Percentiles rank a stretch among this genome's conserved stretches.
These are phyloP conservation scores for Rhabdomys pumilio DNA, from an alignment of 2,797 vertebrate species.

Conservation along the genomic window DNA sequence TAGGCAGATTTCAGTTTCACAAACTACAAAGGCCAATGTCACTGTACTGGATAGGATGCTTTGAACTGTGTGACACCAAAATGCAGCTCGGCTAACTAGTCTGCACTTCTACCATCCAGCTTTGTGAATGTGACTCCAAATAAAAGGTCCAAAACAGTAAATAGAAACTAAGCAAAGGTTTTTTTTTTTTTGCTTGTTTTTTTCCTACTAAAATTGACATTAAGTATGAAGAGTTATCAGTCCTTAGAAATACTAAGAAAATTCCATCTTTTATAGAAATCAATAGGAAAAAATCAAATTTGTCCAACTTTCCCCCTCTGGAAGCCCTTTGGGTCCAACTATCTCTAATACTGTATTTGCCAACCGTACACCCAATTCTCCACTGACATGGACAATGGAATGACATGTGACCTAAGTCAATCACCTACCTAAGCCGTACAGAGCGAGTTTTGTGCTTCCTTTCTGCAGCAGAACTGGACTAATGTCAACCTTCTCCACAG, in stretches of 20 bases:
- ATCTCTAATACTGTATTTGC: slow-evolving; percentile 35
- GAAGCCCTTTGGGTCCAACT: neutral
- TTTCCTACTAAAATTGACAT: neutral
- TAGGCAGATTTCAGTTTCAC: neutral
- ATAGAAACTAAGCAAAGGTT: neutral
- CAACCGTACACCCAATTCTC: slow-evolving; percentile 24
- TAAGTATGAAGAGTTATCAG: neutral
- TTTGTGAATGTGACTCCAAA: slow-evolving; percentile 27
- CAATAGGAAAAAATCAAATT: neutral
- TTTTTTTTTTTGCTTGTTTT: neutral
- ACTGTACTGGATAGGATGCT: neutral
- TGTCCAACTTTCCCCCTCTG: neutral
- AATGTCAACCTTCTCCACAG: slow-evolving; percentile 97
- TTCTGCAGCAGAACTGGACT: slow-evolving; percentile 97
- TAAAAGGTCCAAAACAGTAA: slow-evolving; percentile 1
- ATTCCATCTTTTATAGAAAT: neutral
- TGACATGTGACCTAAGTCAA: slow-evolving; percentile 90
- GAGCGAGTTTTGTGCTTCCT: slow-evolving; percentile 95
- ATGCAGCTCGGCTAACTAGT: slow-evolving; percentile 7
- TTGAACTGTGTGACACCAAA: neutral
- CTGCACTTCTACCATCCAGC: neutral
- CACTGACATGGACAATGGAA: slow-evolving; percentile 22
- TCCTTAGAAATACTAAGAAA: slow-evolving; percentile 50
- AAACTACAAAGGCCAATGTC: neutral
- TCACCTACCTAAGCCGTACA: slow-evolving; percentile 92